phyloP scores from a whole-genome alignment of 2,113 vertebrate genomes.

The Mesocricetus auratus region DNA sequence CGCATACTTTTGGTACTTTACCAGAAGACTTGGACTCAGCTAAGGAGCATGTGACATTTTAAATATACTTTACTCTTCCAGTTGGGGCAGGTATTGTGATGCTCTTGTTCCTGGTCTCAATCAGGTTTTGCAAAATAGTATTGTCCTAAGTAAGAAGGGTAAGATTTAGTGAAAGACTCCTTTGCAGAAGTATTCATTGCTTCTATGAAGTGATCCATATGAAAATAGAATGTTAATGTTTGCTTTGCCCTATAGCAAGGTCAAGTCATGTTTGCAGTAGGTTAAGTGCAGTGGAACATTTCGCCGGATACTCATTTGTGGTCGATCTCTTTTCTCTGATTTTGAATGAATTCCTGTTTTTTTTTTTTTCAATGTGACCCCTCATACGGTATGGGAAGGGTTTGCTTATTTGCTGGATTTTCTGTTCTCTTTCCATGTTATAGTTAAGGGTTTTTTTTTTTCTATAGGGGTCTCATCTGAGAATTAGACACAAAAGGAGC shows the following conservation, averaged over 20 bases:
- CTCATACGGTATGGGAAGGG: background rate
- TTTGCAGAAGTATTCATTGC: conserved; percentile 31
- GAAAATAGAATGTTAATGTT: conserved; percentile 45
- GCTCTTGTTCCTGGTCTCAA: background rate
- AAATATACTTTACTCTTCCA: conserved; percentile 30
- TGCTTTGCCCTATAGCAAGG: conserved; percentile 47
- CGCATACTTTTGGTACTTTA: conserved; percentile 6
- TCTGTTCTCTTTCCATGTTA: conserved; percentile 41
- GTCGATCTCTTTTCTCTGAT: background rate
- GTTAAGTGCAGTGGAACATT: conserved; percentile 49
- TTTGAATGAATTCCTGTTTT: conserved; percentile 36
- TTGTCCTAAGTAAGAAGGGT: conserved; percentile 33
- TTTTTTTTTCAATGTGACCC: background rate
- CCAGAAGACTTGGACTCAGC: conserved; percentile 7
- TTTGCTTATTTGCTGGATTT: conserved; percentile 52
- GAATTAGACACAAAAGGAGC: conserved; percentile 16
- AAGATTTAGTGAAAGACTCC: background rate
- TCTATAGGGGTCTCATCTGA: conserved; percentile 15
- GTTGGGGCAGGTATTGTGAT: background rate
- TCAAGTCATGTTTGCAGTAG: conserved; percentile 63
- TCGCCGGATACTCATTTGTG: conserved; percentile 32
- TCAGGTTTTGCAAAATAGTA: conserved; percentile 33
- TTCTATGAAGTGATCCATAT: background rate
- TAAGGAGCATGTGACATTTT: conserved; percentile 44
- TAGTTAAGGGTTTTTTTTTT: background rate